phyloP scores from a whole-genome alignment of 2,113 vertebrate genomes.

The Riparia riparia region DNA sequence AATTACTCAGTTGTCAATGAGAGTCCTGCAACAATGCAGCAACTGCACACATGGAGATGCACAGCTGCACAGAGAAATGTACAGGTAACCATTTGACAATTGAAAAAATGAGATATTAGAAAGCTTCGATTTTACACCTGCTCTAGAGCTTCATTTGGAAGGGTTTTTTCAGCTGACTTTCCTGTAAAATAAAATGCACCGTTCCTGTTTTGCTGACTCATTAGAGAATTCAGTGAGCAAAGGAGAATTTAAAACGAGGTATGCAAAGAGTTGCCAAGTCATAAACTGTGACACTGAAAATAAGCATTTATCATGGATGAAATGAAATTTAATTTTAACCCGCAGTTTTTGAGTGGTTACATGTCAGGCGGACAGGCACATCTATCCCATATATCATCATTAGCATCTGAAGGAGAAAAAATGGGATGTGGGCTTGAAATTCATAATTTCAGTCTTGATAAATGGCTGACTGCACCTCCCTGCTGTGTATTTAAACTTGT shows the following conservation, averaged over 20 bases:
- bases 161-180: not conserved
- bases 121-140: not conserved
- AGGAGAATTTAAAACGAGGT: not conserved
- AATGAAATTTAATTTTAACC: not conserved
- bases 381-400: not conserved
- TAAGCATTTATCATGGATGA: not conserved
- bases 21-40: not conserved
- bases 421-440: not conserved
- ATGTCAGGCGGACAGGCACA: not conserved
- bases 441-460: not conserved
- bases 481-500: not conserved
- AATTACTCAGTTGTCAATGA: not conserved
- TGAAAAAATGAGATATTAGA: not conserved
- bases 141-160: not conserved
- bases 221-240: not conserved
- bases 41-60: not conserved
- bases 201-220: not conserved
- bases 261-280: not conserved
- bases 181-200: not conserved
- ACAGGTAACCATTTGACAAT: not conserved
- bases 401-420: not conserved
- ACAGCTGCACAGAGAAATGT: not conserved
- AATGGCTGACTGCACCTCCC: not conserved
- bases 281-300: not conserved
- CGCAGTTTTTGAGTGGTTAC: not conserved